Evolutionary conservation across 2,797 vertebrate species (phyloP), one percentile per base, ranked within the genome.

Genomic region (Merluccius polli): DNA sequence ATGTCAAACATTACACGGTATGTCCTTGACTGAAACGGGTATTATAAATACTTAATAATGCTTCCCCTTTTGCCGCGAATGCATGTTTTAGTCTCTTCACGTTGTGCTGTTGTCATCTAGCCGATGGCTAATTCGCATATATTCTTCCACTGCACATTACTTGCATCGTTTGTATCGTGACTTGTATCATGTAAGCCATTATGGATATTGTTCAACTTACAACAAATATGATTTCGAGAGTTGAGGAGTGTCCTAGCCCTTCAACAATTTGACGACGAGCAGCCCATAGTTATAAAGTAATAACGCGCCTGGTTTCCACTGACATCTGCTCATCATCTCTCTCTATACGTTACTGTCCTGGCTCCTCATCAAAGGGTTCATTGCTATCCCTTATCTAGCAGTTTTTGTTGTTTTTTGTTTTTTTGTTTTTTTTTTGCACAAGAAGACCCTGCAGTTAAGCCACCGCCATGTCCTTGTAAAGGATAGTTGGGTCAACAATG

Each of bases 401-500:
- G 67, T 32, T 76, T 75, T n/a, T n/a, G n/a, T n/a, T n/a, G n/a
- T n/a, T n/a, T n/a, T n/a, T n/a, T n/a, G n/a, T n/a, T n/a, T n/a
- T n/a, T n/a, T n/a, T n/a, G n/a, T n/a, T n/a, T 87, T 86, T 70
- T n/a, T 24, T 29, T n/a, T 31, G 41, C 72, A 29, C n/a, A 72
- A 18, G 73, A 68, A 76, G 10, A 78, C 75, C 63, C 11, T 79
- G 38, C 79, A 73, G 78, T 79, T 11, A 87, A 89, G 85, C 87
- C 86, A 76, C 72, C 65, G 71, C 0, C 32, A n/a, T 38, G 80
- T 79, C 73, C 88, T 90, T 90, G 81, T 88, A 87, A 90, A 92
- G 90, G 81, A 74, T 78, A 82, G 86, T 84, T 82, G 84, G 85
- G 84, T 85, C 86, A 87, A 91, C 87, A 84, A 85, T 87, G 86